phyloP scores from a whole-genome alignment of 2,797 vertebrate genomes.

The Enteromius fasciolatus region DNA sequence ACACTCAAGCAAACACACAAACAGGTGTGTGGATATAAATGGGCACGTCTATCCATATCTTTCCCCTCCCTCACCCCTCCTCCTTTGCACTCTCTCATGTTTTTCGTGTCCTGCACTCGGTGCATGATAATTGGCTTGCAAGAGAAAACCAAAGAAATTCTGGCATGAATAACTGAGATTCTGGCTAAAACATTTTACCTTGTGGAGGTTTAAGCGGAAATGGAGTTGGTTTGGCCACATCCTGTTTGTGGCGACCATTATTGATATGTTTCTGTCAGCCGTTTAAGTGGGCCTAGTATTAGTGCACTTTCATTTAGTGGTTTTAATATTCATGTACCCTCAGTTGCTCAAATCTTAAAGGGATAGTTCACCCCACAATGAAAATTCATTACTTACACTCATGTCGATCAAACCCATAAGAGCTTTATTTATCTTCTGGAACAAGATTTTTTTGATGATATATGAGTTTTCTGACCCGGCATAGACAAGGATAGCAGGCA shows the following conservation, averaged over 20 bases:
- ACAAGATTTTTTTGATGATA: background rate
- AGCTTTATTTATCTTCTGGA: background rate
- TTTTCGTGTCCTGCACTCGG: background rate
- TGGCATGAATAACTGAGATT: background rate
- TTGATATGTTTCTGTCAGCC: background rate
- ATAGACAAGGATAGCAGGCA: background rate
- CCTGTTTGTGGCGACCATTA: slow-evolving; percentile 8
- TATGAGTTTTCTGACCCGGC: background rate
- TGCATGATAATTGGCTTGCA: background rate
- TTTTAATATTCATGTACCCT: background rate
- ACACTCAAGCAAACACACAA: slow-evolving; percentile 20
- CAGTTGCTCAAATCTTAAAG: background rate
- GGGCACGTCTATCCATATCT: slow-evolving; percentile 25
- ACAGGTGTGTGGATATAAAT: slow-evolving; percentile 61
- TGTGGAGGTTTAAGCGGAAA: background rate
- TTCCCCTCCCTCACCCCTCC: background rate
- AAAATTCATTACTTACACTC: background rate
- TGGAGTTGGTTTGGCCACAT: slow-evolving; percentile 31
- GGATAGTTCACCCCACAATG: background rate
- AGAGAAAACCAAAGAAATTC: background rate
- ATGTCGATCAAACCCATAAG: background rate
- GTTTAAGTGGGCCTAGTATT: background rate
- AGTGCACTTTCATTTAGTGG: background rate
- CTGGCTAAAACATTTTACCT: background rate
- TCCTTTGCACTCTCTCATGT: background rate